phyloP scores from a whole-genome alignment of 2,888 invertebrate species.

The Nebria brevicollis region DNA sequence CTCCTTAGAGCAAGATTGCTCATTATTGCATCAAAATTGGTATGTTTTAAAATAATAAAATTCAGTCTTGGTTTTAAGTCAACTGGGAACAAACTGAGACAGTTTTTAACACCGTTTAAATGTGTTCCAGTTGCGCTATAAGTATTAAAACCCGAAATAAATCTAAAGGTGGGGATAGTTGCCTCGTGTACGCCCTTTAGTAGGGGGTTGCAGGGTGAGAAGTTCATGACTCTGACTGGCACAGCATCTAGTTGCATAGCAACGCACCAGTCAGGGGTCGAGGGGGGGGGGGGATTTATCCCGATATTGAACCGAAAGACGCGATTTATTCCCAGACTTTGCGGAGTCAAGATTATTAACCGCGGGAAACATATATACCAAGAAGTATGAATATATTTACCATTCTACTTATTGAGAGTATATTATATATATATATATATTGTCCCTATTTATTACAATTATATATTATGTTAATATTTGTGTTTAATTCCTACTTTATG shows the following conservation, averaged over 20 bases:
- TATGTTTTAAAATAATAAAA: constrained; percentile 24
- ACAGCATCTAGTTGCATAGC: constrained; percentile 50
- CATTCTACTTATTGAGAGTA: too few relatives aligned
- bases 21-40: background rate
- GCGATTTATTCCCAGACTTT: background rate
- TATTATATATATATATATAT: too few relatives aligned
- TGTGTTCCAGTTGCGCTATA: too few relatives aligned
- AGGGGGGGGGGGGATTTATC: background rate
- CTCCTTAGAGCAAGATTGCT: background rate
- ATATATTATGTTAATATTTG: too few relatives aligned
- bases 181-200: background rate
- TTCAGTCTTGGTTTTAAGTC: constrained; percentile 38
- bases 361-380: background rate
- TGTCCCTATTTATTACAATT: too few relatives aligned
- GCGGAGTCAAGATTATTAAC: background rate
- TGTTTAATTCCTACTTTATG: too few relatives aligned
- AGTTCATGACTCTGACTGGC: constrained; percentile 47
- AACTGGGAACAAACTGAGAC: too few relatives aligned
- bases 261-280: constrained; percentile 49
- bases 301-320: background rate
- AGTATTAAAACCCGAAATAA: too few relatives aligned
- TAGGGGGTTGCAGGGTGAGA: constrained; percentile 30
- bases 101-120: too few relatives aligned
- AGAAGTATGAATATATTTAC: background rate
- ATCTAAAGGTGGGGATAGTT: constrained; percentile 26